Base-by-base conservation (phyloP, 2,888 invertebrate species). In the Mythimna impura region DNA sequence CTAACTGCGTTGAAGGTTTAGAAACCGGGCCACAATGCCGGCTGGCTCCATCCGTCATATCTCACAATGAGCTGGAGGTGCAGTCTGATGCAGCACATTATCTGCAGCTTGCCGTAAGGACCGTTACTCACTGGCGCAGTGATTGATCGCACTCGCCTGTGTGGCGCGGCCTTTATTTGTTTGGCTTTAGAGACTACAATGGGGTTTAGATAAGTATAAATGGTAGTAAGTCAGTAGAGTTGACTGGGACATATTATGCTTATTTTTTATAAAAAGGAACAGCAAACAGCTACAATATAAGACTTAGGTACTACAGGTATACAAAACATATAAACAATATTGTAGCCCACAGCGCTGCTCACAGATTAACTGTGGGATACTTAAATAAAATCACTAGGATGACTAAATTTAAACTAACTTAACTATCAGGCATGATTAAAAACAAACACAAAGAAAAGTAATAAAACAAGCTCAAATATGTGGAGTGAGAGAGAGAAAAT, bases 81-180 rank as follows among this genome's bases (percentile, higher is more conserved):
- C 62, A 57, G 65, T 22, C 60, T 50, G 52, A 14, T 55, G 61
- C 65, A 47, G 68, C 30, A 12, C 50, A 66, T 36, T 77, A 77
- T 61, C 50, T 64, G 50, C 58, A 40, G 58, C 20, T 4, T 25
- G 62, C 58, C 69, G 54, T 66, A 12, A 22, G 55, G 14, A n/a
- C 30, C 67, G 63, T 78, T 66, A 71, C 66, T 80, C 70, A 62
- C 40, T 9, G 64, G 50, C 69, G 63, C 7, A 9, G 40, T 66
- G 70, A 82, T 78, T 73, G 67, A 74, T 82, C 58, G 47, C 79
- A 58, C 66, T 65, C 55, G 71, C 17, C 17, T 22, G 50, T 30
- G 70, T n/a, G 50, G 14, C 25, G 40, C 25, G n/a, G 14, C 2
- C 30, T 77, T 64, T 76, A 57, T 76, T 67, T 76, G 55, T 70